Evolutionary conservation across 2,113 vertebrate species (phyloP), one percentile per base, ranked within the genome.

Genomic region (Pseudolaguvia tuberculata): DNA sequence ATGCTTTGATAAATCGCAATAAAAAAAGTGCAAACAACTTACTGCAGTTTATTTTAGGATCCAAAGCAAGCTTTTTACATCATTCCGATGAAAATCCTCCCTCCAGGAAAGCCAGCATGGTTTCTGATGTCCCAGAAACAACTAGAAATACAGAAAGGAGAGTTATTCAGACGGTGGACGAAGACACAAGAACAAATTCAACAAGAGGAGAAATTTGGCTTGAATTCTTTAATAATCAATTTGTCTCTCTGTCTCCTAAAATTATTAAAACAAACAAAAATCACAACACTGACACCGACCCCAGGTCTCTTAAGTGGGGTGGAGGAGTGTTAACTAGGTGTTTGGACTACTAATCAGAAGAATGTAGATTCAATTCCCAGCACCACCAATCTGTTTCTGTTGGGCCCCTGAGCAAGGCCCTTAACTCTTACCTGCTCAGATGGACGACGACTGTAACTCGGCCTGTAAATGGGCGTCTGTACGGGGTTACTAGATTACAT

Each of bases 1-100:
- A 7, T 4, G 27, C 27, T 10, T 39, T 39, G 5, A 39, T 39
- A 7, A 23, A 47, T 3, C 0, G 14, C 0, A 25, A 25, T 10
- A 10, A 42, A 39, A 42, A 39, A 1, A 0, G 10, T 27, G 14
- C 2, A 12, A 42, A 27, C 42, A 29, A 88, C 90, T 90, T 82
- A 92, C 90, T 88, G 84, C 58, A 77, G 51, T 78, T 27, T 81
- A 61, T 78, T 27, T 80, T 76, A 53, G 80, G 76, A 42, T 86
- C 83, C 81, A 87, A 78, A 71, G 84, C 75, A 84, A 75, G 4
- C 21, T 4, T 65, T 17, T 92, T 90, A 90, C 90, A 90, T 92
- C 78, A 88, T 91, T 88, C 76, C 78, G 79, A 83, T 81, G 80
- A 73, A 85, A 86, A 81, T 86, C 82, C 80, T 84, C 81, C 79